Evolutionary conservation across 2,113 vertebrate species (phyloP).

Genomic region (Paraplagusia blochii): DNA sequence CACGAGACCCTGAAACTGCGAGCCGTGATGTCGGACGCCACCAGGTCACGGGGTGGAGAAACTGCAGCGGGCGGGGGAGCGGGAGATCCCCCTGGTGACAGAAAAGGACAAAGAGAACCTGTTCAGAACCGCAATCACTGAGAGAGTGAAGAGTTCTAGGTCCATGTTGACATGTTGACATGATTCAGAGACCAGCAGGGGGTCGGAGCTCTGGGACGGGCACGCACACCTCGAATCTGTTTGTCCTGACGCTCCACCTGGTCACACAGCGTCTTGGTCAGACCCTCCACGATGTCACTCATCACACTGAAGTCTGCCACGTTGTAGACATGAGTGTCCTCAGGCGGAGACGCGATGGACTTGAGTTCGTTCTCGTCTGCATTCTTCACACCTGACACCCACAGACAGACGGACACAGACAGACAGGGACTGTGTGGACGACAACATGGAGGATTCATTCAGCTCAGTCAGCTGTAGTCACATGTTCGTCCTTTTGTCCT

Average conservation of each 20-base stretch:
- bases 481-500: neutral
- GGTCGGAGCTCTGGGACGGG: too few species aligned
- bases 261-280: slow-evolving; percentile 87
- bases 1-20: slow-evolving; percentile 89
- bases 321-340: slow-evolving; percentile 90
- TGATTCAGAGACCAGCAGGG: too few species aligned
- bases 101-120: too few species aligned
- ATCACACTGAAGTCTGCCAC: slow-evolving; percentile 94
- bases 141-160: too few species aligned
- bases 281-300: slow-evolving; percentile 89
- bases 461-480: neutral
- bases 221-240: slow-evolving; percentile 68
- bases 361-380: slow-evolving; percentile 91
- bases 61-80: slow-evolving; percentile 48
- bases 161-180: too few species aligned
- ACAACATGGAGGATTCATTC: too few species aligned
- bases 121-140: too few species aligned
- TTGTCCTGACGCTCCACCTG: slow-evolving; percentile 86
- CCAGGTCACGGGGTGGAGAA: slow-evolving; percentile 81
- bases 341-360: slow-evolving; percentile 90
- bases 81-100: slow-evolving; percentile 69
- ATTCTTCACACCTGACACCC: slow-evolving; percentile 88
- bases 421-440: too few species aligned
- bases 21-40: slow-evolving; percentile 88
- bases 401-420: too few species aligned